phyloP scores from a whole-genome alignment of 2,888 invertebrate species.

The Argyra leucocephala region DNA sequence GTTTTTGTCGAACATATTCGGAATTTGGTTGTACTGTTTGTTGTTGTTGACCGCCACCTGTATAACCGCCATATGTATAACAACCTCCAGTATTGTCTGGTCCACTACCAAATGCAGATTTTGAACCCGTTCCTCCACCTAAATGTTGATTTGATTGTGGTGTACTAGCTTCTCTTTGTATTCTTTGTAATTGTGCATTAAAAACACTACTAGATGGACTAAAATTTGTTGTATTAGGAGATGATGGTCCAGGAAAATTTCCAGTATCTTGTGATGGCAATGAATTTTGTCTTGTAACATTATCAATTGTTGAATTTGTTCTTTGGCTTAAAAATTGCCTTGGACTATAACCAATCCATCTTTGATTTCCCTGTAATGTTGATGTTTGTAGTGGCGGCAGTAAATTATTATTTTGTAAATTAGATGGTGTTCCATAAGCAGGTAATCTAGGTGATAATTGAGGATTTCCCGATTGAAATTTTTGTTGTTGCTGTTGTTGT shows the following conservation, averaged over 20 bases:
- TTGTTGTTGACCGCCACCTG: conserved; percentile 31
- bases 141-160: conserved; percentile 44
- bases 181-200: conserved; percentile 38
- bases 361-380: conserved; percentile 26
- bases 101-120: conserved; percentile 40
- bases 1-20: conserved; percentile 84
- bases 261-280: conserved; percentile 30
- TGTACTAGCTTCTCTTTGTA: conserved; percentile 41
- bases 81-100: not conserved
- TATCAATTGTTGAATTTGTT: conserved; percentile 37
- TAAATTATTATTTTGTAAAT: not conserved
- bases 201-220: conserved; percentile 34
- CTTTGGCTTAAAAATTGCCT: conserved; percentile 39
- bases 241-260: conserved; percentile 32
- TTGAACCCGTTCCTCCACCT: conserved; percentile 34
- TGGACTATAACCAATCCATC: conserved; percentile 31
- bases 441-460: conserved; percentile 39
- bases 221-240: conserved; percentile 36
- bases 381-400: not conserved
- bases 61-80: not conserved
- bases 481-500: conserved; percentile 32
- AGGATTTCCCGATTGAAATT: not conserved
- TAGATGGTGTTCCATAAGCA: not conserved
- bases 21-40: conserved; percentile 54
- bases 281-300: conserved; percentile 40